phyloP scores from a whole-genome alignment of 2,888 invertebrate genomes.

The Synanthedon vespiformis region DNA sequence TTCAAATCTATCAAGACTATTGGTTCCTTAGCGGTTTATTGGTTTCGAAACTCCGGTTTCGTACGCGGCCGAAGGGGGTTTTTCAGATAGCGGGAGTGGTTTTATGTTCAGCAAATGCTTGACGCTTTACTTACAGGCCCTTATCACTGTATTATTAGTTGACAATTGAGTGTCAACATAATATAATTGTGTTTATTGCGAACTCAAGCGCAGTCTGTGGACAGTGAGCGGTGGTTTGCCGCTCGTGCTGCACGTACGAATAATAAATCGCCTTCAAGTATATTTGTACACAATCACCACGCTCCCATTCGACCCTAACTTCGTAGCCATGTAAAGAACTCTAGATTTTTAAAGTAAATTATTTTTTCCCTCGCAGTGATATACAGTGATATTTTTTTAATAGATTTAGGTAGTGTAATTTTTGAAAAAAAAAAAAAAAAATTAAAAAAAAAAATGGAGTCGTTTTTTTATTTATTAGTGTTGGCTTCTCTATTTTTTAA shows the following conservation, averaged over 20 bases:
- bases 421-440: neutral
- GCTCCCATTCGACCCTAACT: constrained; percentile 12
- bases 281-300: constrained; percentile 9
- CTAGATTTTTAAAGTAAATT: constrained; percentile 11
- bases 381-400: constrained; percentile 17
- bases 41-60: no score
- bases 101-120: neutral
- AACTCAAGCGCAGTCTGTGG: constrained; percentile 1
- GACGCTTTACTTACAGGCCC: neutral
- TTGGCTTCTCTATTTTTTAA: constrained; percentile 17
- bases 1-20: no score
- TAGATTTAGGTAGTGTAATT: constrained; percentile 1
- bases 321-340: constrained; percentile 20
- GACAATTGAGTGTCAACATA: neutral
- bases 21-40: no score
- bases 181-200: neutral
- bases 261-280: constrained; percentile 12
- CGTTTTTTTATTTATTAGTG: constrained; percentile 18
- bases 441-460: constrained; percentile 9
- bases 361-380: constrained; percentile 12
- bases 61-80: no score
- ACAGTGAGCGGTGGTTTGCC: constrained; percentile 26
- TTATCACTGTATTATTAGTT: neutral
- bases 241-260: constrained; percentile 24
- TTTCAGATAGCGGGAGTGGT: neutral